Evolutionary conservation across 1,140 invertebrate genomes (phyloP), one percentile per base, ranked within the genome.

Genomic region (Oedothorax gibbosus): DNA sequence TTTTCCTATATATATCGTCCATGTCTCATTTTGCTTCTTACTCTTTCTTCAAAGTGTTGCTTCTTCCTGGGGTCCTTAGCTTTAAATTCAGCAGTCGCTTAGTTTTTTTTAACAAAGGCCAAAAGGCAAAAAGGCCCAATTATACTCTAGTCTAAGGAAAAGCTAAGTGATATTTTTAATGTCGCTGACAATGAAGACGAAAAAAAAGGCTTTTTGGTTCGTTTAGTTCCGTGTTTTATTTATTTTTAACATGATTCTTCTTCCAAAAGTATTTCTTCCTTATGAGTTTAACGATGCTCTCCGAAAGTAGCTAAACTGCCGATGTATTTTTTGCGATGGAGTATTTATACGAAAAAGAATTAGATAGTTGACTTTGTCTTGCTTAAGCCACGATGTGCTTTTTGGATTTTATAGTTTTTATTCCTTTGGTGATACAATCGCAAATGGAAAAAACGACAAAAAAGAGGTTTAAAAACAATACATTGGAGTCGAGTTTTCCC

Each of bases 81-180:
- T 80, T 71, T 66, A 51, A 57, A 71, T 69, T 20, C 54, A 64
- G 12, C 35, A 53, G 56, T 73, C 57, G 64, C 60, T 81, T 71
- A 71, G 64, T 66, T 82, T 72, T 72, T 71, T 79, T 54, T 68
- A n/a, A 65, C 51, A 51, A 71, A 69, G 69, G 50, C 65, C 78
- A 65, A 35, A 82, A 82, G 71, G 79, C 56, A 66, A 82, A 73
- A 82, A 35, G 66, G 20, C 64, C 68, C 50, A 82, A 82, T 82
- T 82, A 82, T 73, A 72, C 69, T 64, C 56, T 51, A 71, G 56
- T 62, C 68, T 54, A 72, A 35, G 66, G 56, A 73, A 82, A 82
- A 56, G 79, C 79, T 72, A 82, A 82, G 68, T 82, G 79, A 72
- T 82, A 73, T 57, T 60, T 64, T 81, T 81, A 69, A 81, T 81